Base-by-base conservation (phyloP, 2,113 vertebrate species). In the Aleadryas rufinucha region DNA sequence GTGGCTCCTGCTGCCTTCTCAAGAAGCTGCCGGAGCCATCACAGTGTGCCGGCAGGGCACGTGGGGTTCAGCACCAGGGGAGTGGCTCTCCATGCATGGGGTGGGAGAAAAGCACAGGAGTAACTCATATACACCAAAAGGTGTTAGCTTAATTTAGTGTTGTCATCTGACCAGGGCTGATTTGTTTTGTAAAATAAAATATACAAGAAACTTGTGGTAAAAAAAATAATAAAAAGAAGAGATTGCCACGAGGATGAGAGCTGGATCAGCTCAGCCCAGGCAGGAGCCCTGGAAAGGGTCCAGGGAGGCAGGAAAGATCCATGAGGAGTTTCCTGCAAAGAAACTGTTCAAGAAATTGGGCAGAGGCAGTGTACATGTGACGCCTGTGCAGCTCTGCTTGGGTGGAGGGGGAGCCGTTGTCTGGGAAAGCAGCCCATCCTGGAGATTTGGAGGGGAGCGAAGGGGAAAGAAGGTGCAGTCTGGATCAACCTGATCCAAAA, bases 291-390 rank as follows among this genome's bases (percentile, higher is more conserved):
- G 96, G 87, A 84, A 84, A 27, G 27, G 15, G 27, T 60, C 84
- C 92, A 84, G 50, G 13, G 56, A 82, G 65, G 65, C 65, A 53
- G 47, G 39, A 89, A 93, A 91, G 84, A 84, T 93, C 90, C 78
- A 72, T 22, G 53, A 94, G 69, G 90, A 94, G 74, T 89, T 94
- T 85, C 56, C 95, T 94, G 95, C 92, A 87, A 89, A 82, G 81
- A 78, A 93, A 68, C n/a, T 88, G 56, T 74, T 84, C 30, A 59
- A 94, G 68, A 84, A 92, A 63, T 37, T 50, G 69, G 78, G 60
- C 93, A 89, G 72, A 74, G 54, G 56, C 64, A 68, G 52, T 7
- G 3, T 6, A 28, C 45, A 22, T 77, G 76, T 56, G 89, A 89
- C 0, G 24, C 57, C 71, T 72, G 57, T 56, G 89, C 0, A 0